Base-by-base conservation (phyloP, 2,888 invertebrate species). In the Synanthedon andrenaeformis region DNA sequence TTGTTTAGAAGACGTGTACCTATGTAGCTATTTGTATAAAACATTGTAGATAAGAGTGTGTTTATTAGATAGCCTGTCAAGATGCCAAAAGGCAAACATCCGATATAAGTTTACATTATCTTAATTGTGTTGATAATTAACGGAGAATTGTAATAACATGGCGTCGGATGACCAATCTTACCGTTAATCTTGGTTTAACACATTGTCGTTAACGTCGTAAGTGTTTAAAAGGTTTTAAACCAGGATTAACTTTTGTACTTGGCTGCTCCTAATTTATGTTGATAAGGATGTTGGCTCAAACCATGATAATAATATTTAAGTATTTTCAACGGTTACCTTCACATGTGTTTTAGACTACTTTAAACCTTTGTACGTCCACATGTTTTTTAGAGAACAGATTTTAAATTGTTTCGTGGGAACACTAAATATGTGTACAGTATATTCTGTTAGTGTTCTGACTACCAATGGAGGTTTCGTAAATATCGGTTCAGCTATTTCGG, bases 81-180 rank as follows among this genome's bases (percentile, higher is more conserved):
- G 41, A 56, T 54, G 55, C 54, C 57, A 51, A 56, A 56, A 56
- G 57, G 58, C 63, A 67, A 65, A 67, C 67, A 67, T 62, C 58
- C 57, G 54, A 65, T 69, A 73, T 74, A 70, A 68, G 59, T 64
- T 58, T 53, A 63, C 58, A 61, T 64, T 71, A 74, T 75, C 75
- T 69, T 71, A 74, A 76, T 70, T 65, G 63, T 64, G 65, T 66
- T 69, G 60, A 65, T 72, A 70, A 73, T 75, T 70, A 72, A 62
- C 57, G 45, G 54, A 11, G 19, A 48, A 8, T 48, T 6, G 23
- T 45, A 62, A 55, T 54, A 59, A 52, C 42, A 51, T 51, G 50
- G 53, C 49, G 51, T 48, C 57, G 54, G 57, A 62, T 57, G 52
- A 19, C 59, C 55, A 49, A 52, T 54, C 17, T 58, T 52, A 58